Base-by-base conservation (phyloP, 1,140 invertebrate species). In the Macrosteles quadrilineatus region DNA sequence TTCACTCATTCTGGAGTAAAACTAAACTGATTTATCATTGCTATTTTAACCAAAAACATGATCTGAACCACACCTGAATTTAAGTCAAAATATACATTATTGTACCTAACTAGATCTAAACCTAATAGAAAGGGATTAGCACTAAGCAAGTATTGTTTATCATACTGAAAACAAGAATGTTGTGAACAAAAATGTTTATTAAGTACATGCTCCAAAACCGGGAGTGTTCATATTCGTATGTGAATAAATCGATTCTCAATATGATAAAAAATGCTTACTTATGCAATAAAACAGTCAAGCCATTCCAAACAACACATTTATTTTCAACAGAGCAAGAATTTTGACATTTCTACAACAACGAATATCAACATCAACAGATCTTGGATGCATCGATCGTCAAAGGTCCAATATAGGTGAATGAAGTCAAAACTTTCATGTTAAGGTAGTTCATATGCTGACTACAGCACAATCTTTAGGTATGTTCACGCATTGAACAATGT, bases 251-350 rank as follows among this genome's bases (percentile, higher is more conserved):
- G 27, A 45, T 29, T 64, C 64, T 71, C 70, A 71, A 71, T 72
- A 72, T 72, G 71, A 72, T 72, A 72, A 68, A n/a, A 72, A 72
- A 72, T 71, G 64, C 70, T 71, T 67, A 59, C 64, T 71, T 43
- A 67, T 65, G n/a, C 25, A 64, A 69, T 67, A 67, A 67, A 67
- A 62, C 36, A 17, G 36, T 50, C 47, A 19, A 25, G n/a, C 12
- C 12, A 29, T 14, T 47, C 11, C 27, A 67, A 67, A 67, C 40
- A 67, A 59, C 55, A 59, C 55, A 59, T 59, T 59, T 59, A 59
- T 59, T 59, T 30, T 59, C 55, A 59, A 59, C 55, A 59, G 55
- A 59, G 23, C 6, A 25, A 30, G 21, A 14, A 59, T 59, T 50
- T 59, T 59, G 55, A 14, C n/a, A 29, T 9, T 59, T 67, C 27